Percentiles rank a stretch among this genome's conserved stretches.
These are phyloP conservation scores for Drosophila albomicans DNA, from an alignment of 1,140 invertebrate genomes.

Conservation along the genomic window DNA sequence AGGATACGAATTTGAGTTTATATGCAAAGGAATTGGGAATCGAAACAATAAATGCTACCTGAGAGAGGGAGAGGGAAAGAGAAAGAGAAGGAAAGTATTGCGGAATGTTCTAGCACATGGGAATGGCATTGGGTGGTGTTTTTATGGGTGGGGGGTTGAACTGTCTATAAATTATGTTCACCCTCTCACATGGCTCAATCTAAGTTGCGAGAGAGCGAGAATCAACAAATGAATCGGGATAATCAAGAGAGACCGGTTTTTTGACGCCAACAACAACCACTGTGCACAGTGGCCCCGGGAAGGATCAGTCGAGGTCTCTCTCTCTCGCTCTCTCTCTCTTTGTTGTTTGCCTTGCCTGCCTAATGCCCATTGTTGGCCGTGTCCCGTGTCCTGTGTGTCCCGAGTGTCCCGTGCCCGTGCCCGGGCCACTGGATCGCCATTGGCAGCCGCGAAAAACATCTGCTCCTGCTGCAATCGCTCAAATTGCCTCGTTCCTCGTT, in stretches of 20 bases:
- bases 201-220: background rate
- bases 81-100: too few species aligned
- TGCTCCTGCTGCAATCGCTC: constrained; percentile 83
- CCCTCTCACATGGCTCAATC: constrained; percentile 28
- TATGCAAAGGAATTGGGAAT: constrained; percentile 45
- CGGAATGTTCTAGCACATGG: constrained; percentile 11
- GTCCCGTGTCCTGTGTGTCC: constrained; percentile 56
- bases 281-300: constrained; percentile 20
- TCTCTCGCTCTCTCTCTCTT: background rate
- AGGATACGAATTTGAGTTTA: constrained; percentile 1
- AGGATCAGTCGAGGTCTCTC: background rate
- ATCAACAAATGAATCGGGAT: constrained; percentile 55
- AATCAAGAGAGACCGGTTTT: constrained; percentile 39
- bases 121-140: background rate
- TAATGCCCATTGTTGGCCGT: constrained; percentile 64
- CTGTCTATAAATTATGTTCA: constrained; percentile 36
- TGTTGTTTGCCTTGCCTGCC: constrained; percentile 11
- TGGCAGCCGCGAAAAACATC: constrained; percentile 79
- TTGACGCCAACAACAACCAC: constrained; percentile 46
- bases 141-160: constrained; percentile 39
- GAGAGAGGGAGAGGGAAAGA: too few species aligned
- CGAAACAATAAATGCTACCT: constrained; percentile 25
- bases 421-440: constrained; percentile 29
- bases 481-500: constrained; percentile 29
- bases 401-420: constrained; percentile 32